Evolutionary conservation across 92 coral and sea anemone genomes (phyloP), one percentile per base, ranked within the genome.

Genomic region (Bergia sp.): DNA sequence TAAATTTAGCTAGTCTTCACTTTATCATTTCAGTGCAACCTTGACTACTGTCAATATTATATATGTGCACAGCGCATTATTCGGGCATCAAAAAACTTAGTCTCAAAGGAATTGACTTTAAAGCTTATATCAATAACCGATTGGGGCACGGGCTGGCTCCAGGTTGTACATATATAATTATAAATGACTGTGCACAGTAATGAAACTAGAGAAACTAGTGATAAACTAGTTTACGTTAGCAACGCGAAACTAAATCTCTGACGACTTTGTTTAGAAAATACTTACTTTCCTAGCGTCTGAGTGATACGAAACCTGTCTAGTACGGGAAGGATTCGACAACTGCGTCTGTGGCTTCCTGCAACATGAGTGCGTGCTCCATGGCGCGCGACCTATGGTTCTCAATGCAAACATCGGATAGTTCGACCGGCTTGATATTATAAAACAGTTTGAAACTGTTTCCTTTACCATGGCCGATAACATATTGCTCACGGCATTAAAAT

Each of bases 271-370:
- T 55, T 37, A 0, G 18, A 37, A 43, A 45, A 36, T 37, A 71
- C 87, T 71, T 71, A 84, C 87, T 7, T 71, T 72, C 20, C 16
- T 47, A 45, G 87, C 42, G 2, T 71, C 43, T 15, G 87, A 84
- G 43, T 71, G 65, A 29, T 23, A 84, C 18, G 4, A 7, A 69
- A 47, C 79, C 20, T 37, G 53, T 15, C 8, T 39, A 8, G 47
- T 76, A 0, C 49, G 53, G 43, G 50, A 38, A 39, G 50, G 53
- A 13, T n/a, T 76, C n/a, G 49, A 38, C 50, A 76, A 41, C 53
- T n/a, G 43, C 39, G 29, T 29, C 29, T 72, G 23, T 39, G 45
- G 45, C 23, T 76, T 41, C 23, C 53, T 41, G 43, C 41, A 41
- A 76, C 53, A 11, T 16, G n/a, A 76, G 10, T 39, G 37, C 18